Evolutionary conservation across 2,113 vertebrate genomes (phyloP).

Genomic region (Apodemus speciosus): DNA sequence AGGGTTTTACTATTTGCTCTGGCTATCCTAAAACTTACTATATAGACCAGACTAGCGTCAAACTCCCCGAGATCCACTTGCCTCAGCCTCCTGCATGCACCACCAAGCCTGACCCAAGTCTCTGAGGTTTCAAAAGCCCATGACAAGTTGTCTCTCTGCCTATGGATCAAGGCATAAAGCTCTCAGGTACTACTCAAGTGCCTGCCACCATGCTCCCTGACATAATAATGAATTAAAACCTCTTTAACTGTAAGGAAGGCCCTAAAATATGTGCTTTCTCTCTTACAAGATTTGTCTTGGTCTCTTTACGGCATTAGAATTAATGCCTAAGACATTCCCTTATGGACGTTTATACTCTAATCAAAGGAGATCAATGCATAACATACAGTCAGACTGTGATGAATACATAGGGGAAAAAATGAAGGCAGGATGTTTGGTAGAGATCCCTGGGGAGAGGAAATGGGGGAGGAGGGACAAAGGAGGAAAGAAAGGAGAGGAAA

Average conservation of each 20-base stretch:
- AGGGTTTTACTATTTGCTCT: not conserved
- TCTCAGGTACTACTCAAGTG: not conserved
- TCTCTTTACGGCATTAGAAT: not conserved
- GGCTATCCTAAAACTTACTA: not conserved
- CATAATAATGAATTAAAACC: not conserved
- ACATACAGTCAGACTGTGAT: not conserved
- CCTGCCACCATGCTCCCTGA: not conserved
- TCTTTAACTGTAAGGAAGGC: not conserved
- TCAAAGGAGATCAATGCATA: not conserved
- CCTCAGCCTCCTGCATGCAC: not conserved
- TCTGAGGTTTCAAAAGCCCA: too few species aligned
- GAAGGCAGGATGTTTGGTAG: not conserved
- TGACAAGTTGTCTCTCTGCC: not conserved
- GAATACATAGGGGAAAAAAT: not conserved
- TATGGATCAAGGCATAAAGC: not conserved
- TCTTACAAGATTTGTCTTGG: not conserved
- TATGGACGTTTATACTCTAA: not conserved
- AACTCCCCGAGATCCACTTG: not conserved
- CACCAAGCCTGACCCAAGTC: not conserved
- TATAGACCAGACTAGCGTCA: not conserved
- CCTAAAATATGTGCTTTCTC: not conserved
- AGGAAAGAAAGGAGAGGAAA: too few species aligned
- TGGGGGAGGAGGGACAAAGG: too few species aligned
- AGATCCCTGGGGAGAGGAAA: too few species aligned
- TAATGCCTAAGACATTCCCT: not conserved